phyloP scores from a whole-genome alignment of 2,888 invertebrate species.

The Diaperis boleti region DNA sequence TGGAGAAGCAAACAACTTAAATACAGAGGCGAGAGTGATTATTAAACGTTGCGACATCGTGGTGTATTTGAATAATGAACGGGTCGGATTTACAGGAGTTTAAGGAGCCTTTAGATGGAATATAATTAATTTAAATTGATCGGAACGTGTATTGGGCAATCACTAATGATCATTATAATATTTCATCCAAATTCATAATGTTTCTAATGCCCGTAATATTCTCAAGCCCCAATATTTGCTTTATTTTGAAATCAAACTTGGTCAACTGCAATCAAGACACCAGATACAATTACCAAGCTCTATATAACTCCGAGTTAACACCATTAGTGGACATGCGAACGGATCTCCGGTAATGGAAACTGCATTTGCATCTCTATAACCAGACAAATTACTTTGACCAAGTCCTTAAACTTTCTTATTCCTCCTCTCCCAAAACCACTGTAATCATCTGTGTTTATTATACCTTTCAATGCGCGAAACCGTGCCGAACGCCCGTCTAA shows the following conservation, averaged over 20 bases:
- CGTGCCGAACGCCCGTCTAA: background rate
- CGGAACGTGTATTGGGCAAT: background rate
- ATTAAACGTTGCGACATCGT: constrained; percentile 11
- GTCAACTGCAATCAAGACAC: too few species aligned
- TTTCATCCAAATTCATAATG: background rate
- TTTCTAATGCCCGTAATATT: background rate
- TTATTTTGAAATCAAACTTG: too few species aligned
- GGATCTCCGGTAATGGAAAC: too few species aligned
- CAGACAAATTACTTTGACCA: too few species aligned
- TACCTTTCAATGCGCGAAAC: background rate
- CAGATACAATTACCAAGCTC: too few species aligned
- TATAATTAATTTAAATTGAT: constrained; percentile 14
- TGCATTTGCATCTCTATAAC: too few species aligned
- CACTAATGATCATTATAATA: background rate
- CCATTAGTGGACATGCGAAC: too few species aligned
- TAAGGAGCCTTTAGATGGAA: constrained; percentile 3
- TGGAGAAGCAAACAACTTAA: constrained; percentile 14
- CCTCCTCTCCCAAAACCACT: too few species aligned
- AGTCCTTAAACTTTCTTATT: too few species aligned
- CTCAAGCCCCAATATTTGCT: too few species aligned
- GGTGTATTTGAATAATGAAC: constrained; percentile 24
- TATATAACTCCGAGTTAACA: too few species aligned
- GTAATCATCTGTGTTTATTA: too few species aligned
- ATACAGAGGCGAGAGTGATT: constrained; percentile 19
- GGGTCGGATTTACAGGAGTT: background rate